Evolutionary conservation across 2,113 vertebrate species (phyloP).

Genomic region (Gallinago undulata): DNA sequence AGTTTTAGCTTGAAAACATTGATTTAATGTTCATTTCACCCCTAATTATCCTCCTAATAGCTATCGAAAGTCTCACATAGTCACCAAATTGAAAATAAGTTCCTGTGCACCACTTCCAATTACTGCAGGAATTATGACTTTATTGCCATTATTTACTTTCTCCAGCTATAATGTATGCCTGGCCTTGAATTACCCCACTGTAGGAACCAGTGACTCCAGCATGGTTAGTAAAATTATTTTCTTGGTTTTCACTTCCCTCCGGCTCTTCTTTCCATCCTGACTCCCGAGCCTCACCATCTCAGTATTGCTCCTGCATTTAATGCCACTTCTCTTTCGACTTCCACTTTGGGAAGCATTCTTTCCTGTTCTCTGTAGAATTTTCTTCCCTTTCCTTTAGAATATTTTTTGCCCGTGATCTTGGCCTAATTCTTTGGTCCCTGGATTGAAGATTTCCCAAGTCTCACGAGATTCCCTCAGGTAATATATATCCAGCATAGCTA

Average conservation of each 20-base stretch:
- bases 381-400: background rate
- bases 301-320: background rate
- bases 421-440: background rate
- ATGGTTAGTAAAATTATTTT: background rate
- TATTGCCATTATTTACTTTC: conserved; percentile 62
- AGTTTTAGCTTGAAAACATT: conserved; percentile 52
- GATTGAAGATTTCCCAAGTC: background rate
- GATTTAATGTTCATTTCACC: conserved; percentile 72
- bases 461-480: background rate
- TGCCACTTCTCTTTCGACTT: background rate
- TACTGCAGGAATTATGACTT: conserved; percentile 49
- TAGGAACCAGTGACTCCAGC: conserved; percentile 21
- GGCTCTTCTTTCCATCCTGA: background rate
- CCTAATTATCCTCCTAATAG: conserved; percentile 71
- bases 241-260: background rate
- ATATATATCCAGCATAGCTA: background rate
- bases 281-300: background rate
- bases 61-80: conserved; percentile 54
- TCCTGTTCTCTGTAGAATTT: background rate
- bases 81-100: conserved; percentile 65
- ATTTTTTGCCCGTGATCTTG: background rate
- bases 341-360: background rate
- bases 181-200: conserved; percentile 16
- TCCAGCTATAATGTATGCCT: conserved; percentile 20
- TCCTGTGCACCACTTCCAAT: conserved; percentile 43